Conservation (phyloP, 2,888 invertebrate species). For the Magallana nippona region DNA sequence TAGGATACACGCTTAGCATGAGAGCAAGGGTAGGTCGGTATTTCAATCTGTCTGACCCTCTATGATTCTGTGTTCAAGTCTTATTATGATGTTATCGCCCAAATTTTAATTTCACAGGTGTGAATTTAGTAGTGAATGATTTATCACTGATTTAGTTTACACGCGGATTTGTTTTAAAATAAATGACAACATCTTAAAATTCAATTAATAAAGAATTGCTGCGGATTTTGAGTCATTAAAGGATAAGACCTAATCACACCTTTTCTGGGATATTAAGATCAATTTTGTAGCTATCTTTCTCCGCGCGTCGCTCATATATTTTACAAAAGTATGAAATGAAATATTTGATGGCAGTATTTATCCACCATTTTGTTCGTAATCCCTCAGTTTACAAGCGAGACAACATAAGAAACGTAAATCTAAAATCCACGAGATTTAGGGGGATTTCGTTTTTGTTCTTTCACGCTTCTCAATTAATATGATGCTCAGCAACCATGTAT, state of each 20-base stretch:
- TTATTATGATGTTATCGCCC: constrained; percentile 29
- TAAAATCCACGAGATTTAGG: neutral
- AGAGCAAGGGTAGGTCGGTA: neutral
- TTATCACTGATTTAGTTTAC: constrained; percentile 26
- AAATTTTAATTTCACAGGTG: constrained; percentile 42
- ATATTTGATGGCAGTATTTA: constrained; percentile 34
- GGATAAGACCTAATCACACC: constrained; percentile 36
- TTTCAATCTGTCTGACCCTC: neutral
- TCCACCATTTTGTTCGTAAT: constrained; percentile 30
- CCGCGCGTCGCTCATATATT: constrained; percentile 37
- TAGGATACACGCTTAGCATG: neutral
- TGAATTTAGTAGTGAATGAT: constrained; percentile 37
- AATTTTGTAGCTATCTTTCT: constrained; percentile 34
- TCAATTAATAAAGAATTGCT: constrained; percentile 36
- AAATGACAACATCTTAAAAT: constrained; percentile 41
- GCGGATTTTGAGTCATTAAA: constrained; percentile 35
- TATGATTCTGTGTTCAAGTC: constrained; percentile 2
- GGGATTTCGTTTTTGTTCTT: constrained; percentile 23
- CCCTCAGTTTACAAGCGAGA: constrained; percentile 3
- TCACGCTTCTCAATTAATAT: constrained; percentile 3
- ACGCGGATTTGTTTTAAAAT: neutral
- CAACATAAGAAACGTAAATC: constrained; percentile 16
- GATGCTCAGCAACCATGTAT: constrained; percentile 27
- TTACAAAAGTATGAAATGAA: constrained; percentile 35
- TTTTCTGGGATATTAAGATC: constrained; percentile 34